phyloP scores from a whole-genome alignment of 1,140 invertebrate genomes.

The Drosophila seguyi region DNA sequence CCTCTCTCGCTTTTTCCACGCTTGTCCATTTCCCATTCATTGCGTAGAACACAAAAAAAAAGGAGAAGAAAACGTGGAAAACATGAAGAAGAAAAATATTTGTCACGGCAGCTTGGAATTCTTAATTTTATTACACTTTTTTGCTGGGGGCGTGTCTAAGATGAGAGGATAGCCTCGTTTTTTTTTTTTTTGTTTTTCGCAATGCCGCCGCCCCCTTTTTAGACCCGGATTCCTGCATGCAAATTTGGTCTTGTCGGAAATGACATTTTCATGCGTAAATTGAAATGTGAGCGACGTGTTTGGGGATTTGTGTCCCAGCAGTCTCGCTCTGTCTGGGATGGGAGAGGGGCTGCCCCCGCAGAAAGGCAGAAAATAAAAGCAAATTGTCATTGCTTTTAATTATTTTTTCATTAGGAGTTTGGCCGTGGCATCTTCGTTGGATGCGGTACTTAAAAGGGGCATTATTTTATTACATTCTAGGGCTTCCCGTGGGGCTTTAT shows the following conservation, averaged over 20 bases:
- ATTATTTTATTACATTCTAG: slow-evolving; percentile 6
- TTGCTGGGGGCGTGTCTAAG: slow-evolving; percentile 46
- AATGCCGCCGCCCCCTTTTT: slow-evolving; percentile 13
- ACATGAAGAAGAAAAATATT: slow-evolving; percentile 62
- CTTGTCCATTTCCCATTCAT: slow-evolving; percentile 58
- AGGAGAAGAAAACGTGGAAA: slow-evolving; percentile 15
- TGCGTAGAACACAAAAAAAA: slow-evolving; percentile 33
- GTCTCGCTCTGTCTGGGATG: background rate
- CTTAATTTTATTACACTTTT: slow-evolving; percentile 83
- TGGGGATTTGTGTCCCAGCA: slow-evolving; percentile 67
- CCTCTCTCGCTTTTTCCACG: background rate
- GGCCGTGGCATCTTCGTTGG: slow-evolving; percentile 10
- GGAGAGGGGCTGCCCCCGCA: slow-evolving; percentile 1
- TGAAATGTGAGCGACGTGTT: slow-evolving; percentile 84
- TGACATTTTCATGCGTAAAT: slow-evolving; percentile 85
- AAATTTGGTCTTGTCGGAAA: slow-evolving; percentile 81
- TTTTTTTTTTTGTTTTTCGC: slow-evolving; percentile 19
- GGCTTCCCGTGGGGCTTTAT: background rate
- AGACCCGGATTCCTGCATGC: slow-evolving; percentile 73
- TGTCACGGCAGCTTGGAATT: slow-evolving; percentile 85
- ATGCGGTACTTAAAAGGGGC: slow-evolving; percentile 7
- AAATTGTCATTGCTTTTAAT: slow-evolving; percentile 80
- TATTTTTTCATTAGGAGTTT: slow-evolving; percentile 70
- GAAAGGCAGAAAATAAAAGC: slow-evolving; percentile 50
- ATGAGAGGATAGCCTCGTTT: slow-evolving; percentile 54